Percentiles rank a stretch among this genome's conserved stretches.
phyloP scores from a whole-genome alignment of 2,888 invertebrate genomes.

The Drosophila planitibia region DNA sequence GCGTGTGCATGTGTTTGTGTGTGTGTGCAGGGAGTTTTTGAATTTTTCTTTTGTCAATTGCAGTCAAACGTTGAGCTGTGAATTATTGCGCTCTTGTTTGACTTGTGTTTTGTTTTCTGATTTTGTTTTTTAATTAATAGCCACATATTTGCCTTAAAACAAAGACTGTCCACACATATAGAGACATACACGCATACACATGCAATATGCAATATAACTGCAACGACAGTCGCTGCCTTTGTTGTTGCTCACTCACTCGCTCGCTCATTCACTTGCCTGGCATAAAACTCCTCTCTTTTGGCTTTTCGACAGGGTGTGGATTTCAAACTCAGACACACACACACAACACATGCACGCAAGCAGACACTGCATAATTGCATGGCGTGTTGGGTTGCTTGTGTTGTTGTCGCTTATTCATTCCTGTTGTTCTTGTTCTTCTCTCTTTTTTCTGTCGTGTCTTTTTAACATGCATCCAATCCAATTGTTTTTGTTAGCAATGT shows the following conservation, averaged over 20 bases:
- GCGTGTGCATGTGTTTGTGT: constrained; percentile 25
- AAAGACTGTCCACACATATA: constrained; percentile 45
- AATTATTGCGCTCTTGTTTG: constrained; percentile 22
- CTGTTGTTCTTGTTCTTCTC: constrained; percentile 50
- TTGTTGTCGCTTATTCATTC: constrained; percentile 26
- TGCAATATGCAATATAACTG: constrained; percentile 43
- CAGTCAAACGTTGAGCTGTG: constrained; percentile 55
- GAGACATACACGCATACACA: constrained; percentile 20
- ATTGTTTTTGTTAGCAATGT: constrained; percentile 35
- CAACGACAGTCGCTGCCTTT: constrained; percentile 60
- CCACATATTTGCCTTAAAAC: constrained; percentile 79
- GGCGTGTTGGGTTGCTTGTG: constrained; percentile 49
- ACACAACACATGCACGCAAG: constrained; percentile 32
- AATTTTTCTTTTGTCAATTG: constrained; percentile 51
- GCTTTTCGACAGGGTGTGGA: constrained; percentile 62
- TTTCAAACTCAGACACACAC: constrained; percentile 50
- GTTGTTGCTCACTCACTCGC: constrained; percentile 72
- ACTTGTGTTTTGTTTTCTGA: constrained; percentile 24
- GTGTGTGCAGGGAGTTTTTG: constrained; percentile 56
- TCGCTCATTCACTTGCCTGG: constrained; percentile 26
- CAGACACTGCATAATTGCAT: constrained; percentile 74
- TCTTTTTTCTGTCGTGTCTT: constrained; percentile 47
- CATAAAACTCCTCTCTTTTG: constrained; percentile 53
- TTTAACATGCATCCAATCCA: constrained; percentile 51
- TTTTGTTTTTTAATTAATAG: constrained; percentile 77